Evolutionary conservation across 2,888 invertebrate genomes (phyloP), one percentile per base, ranked within the genome.

Genomic region (Oscheius sp.): DNA sequence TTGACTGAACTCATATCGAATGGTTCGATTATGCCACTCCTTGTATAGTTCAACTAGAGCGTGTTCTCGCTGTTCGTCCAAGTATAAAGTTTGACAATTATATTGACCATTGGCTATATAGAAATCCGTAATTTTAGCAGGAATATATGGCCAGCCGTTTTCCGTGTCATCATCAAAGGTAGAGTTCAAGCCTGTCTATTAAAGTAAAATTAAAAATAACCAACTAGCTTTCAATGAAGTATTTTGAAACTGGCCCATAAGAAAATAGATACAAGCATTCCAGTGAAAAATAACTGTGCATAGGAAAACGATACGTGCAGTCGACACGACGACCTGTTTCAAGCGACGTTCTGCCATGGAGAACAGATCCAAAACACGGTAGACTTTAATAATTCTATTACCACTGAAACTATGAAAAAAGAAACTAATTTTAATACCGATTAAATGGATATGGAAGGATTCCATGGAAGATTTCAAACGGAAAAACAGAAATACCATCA

Each of bases 181-280:
- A 8, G 72, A 74, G 17, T 76, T 76, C 2, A 68, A 63, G 2
- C 56, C 71, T 74, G 17, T 33, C 30, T 12, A 32, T 3, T 32
- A 20, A 32, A 32, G 54, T 30, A 6, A 12, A 17, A 4, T n/a
- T 1, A n/a, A 12, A 3, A 14, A 26, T 45, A 26, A 66, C 28
- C 12, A 9, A 65, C 36, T n/a, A 2, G 44, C 8, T 9, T 12
- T n/a, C 56, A 65, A 32, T 1, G 36, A n/a, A 32, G 14, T 38
- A n/a, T 44, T 28, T 14, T 44, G 51, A 12, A 6, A 32, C n/a
- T 71, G 68, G 51, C 75, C 72, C 49, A 73, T 67, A 28, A 72
- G 67, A 50, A 75, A 81, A 44, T 75, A 81, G 5, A 67, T 74
- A 62, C 80, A 80, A 5, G 81, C 81, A 62, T 81, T 81, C 73